Base-by-base conservation (phyloP, 2,797 vertebrate genomes). In the Trachurus trachurus region DNA sequence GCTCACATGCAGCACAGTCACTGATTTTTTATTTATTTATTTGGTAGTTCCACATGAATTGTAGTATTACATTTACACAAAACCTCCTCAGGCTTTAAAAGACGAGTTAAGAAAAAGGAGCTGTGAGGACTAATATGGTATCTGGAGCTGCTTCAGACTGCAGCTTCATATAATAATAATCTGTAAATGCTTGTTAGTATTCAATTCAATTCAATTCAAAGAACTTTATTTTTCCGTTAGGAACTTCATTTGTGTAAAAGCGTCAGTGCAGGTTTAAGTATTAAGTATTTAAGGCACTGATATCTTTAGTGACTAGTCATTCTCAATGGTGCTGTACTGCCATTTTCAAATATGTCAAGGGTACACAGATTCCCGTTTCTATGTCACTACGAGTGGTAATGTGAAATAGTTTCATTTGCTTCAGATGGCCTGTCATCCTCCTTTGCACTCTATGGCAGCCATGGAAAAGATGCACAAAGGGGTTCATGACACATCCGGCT, bases 401-500 rank as follows among this genome's bases (percentile, higher is more conserved):
- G 61, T 78, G 81, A 85, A 64, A 78, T 76, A 9, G 53, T 87
- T 90, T 88, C 37, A 80, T 86, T 74, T 77, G 68, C 81, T 83
- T 89, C 80, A 87, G 71, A 87, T 66, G 85, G 61, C 78, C 85
- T 82, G 88, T 86, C 83, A 82, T 92, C 85, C 86, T 71, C 66
- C 76, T 87, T 88, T 88, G 78, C 76, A 67, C 84, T 88, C 80
- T 39, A 82, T 88, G 90, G 86, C 86, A 93, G 92, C 91, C 82
- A 88, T 90, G 84, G 76, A 94, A 91, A 93, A 94, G 81, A 91
- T 85, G 84, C 86, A 83, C 90, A 74, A 83, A 82, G 85, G 93
- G 93, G 88, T 88, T 87, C 87, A 84, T 93, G 93, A 94, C 89
- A 92, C 91, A 94, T 96, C 95, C 94, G 92, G 92, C 91, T 89